Conservation (phyloP, 2,113 vertebrate genomes). For the Melanostigma gelatinosum region DNA sequence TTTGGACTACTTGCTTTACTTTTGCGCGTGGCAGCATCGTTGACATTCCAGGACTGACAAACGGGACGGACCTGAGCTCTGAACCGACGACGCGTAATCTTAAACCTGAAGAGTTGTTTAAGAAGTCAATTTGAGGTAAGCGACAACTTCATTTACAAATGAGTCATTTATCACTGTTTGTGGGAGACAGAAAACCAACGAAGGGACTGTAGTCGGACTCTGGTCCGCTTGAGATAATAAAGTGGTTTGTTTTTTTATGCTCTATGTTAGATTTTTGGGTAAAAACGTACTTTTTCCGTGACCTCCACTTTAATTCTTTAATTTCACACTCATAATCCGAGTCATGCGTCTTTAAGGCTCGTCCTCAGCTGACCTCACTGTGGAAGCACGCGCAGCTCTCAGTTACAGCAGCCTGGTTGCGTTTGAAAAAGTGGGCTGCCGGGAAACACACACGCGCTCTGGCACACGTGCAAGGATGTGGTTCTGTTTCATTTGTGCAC, state of each 20-base stretch:
- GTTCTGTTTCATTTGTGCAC: not conserved
- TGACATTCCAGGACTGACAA: slow-evolving; percentile 14
- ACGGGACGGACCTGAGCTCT: not conserved
- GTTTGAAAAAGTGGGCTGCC: slow-evolving; percentile 11
- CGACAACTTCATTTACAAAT: not conserved
- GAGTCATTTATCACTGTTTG: not conserved
- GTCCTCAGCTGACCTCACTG: slow-evolving; percentile 11
- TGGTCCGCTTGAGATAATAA: no score
- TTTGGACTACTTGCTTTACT: not conserved
- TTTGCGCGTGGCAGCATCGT: slow-evolving; percentile 31
- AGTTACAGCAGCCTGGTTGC: not conserved
- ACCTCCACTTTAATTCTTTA: not conserved
- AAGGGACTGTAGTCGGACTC: fast-evolving
- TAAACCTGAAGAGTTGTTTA: not conserved
- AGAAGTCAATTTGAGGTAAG: slow-evolving; percentile 11
- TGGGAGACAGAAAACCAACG: no score
- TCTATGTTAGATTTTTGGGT: not conserved
- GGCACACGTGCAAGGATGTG: slow-evolving; percentile 3
- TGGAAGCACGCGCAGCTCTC: not conserved
- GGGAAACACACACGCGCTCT: slow-evolving; percentile 24
- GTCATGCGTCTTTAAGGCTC: slow-evolving; percentile 3
- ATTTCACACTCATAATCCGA: not conserved
- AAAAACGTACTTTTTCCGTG: not conserved
- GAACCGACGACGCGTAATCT: not conserved
- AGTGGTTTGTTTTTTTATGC: not conserved